Base-by-base conservation (phyloP, 2,797 vertebrate species). In the Sorex maritimensis region DNA sequence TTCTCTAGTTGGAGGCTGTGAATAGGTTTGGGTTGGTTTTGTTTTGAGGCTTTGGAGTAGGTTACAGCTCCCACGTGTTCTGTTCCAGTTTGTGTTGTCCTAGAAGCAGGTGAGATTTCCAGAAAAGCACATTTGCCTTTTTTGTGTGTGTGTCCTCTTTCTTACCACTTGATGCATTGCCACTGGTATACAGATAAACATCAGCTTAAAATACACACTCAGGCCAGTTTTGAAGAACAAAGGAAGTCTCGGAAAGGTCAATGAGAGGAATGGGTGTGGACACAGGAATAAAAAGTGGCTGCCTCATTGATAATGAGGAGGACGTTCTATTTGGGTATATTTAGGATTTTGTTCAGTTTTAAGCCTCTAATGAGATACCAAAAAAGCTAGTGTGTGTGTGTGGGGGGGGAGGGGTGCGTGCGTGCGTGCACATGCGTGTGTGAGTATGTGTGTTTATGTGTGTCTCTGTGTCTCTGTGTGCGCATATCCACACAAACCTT, bases 141-240 rank as follows among this genome's bases (percentile, higher is more conserved):
- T 5, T 79, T 79, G 63, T 49, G 1, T 86, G 34, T 34, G 34
- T 58, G 74, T 46, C 34, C 34, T 34, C 6, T 82, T 75, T 61
- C 81, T 80, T 30, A 85, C 69, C 67, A 75, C 52, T 61, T 23
- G 38, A 11, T 87, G 21, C 24, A 28, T 24, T 84, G n/a, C 34
- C 74, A 49, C 11, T 71, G 34, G 28, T 78, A 15, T 72, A 23
- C 69, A 94, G 86, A 86, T 74, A 90, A 85, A 88, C 69, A 11
- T 55, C 75, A 79, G 63, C 63, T 90, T 55, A 58, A 87, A 81
- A 74, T 83, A 65, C 1, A 69, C 1, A 49, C 67, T 17, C 71
- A 81, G 30, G 58, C 17, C 41, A 79, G 74, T 82, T 69, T 1
- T 72, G 72, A 82, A 85, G 82, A 90, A 55, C 83, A 87, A 78